phyloP scores from a whole-genome alignment of 1,140 invertebrate genomes.

The Pentalonia nigronervosa region DNA sequence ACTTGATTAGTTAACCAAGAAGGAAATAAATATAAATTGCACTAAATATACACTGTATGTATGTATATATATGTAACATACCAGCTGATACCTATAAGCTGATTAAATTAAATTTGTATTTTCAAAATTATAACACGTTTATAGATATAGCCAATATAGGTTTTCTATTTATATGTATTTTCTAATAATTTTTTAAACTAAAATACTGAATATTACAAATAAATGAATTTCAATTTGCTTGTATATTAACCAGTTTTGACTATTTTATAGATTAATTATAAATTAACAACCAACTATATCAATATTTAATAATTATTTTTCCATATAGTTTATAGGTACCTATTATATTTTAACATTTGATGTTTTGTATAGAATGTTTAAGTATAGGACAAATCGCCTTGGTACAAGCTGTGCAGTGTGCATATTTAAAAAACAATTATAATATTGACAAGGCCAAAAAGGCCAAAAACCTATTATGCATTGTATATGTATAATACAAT shows the following conservation, averaged over 20 bases:
- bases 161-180: neutral
- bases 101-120: neutral
- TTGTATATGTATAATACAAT: neutral
- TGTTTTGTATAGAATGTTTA: neutral
- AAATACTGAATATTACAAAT: slow-evolving; percentile 13
- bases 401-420: neutral
- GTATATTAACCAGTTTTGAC: neutral
- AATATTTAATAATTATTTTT: slow-evolving; percentile 21
- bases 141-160: neutral
- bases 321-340: neutral
- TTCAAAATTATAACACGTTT: neutral
- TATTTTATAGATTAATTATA: neutral
- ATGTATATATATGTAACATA: neutral
- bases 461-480: neutral
- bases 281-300: slow-evolving; percentile 18
- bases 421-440: slow-evolving; percentile 39
- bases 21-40: neutral
- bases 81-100: neutral
- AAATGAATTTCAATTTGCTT: neutral
- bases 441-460: slow-evolving; percentile 5
- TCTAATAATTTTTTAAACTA: neutral
- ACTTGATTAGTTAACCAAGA: neutral
- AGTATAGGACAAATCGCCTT: neutral
- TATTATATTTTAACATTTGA: neutral
- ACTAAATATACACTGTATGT: neutral